Conservation (phyloP, 2,888 invertebrate species). For the Lordiphosa fenestrarum region DNA sequence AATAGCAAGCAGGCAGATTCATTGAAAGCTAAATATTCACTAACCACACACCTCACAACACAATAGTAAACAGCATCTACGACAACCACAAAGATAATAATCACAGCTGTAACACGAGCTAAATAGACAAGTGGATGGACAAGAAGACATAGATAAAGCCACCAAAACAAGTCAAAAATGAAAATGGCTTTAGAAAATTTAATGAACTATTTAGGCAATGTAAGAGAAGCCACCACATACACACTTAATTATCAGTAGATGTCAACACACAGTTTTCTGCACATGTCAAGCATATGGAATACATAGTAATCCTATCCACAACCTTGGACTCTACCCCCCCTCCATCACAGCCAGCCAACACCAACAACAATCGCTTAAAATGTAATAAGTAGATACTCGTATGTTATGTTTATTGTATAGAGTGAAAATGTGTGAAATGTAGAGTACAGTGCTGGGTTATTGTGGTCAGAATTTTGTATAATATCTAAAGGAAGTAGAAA, state of each 20-base stretch:
- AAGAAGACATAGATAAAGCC: conserved; percentile 12
- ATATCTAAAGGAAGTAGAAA: too few relatives aligned
- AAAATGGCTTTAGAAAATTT: conserved; percentile 10
- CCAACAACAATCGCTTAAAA: neutral
- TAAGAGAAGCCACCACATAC: conserved; percentile 3
- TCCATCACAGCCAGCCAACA: conserved; percentile 7
- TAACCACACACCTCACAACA: conserved; percentile 24
- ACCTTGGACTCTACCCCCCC: conserved; percentile 33
- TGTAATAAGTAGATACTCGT: too few relatives aligned
- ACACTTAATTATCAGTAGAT: conserved; percentile 7
- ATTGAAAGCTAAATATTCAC: conserved; percentile 22
- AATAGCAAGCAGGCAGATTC: conserved; percentile 24
- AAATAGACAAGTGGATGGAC: conserved; percentile 11
- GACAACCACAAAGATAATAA: conserved; percentile 24
- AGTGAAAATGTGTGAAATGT: conserved; percentile 9
- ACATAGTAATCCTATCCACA: conserved; percentile 26
- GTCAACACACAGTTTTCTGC: conserved; percentile 8
- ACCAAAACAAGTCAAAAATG: conserved; percentile 23
- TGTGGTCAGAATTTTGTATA: neutral
- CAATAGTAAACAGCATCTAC: conserved; percentile 13
- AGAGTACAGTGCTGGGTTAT: conserved; percentile 16
- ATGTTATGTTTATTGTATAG: too few relatives aligned
- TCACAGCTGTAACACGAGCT: conserved; percentile 28
- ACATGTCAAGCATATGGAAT: conserved; percentile 16
- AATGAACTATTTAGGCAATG: too few relatives aligned